Conservation (phyloP, 2,888 invertebrate species). For the Amphipyra berbera region DNA sequence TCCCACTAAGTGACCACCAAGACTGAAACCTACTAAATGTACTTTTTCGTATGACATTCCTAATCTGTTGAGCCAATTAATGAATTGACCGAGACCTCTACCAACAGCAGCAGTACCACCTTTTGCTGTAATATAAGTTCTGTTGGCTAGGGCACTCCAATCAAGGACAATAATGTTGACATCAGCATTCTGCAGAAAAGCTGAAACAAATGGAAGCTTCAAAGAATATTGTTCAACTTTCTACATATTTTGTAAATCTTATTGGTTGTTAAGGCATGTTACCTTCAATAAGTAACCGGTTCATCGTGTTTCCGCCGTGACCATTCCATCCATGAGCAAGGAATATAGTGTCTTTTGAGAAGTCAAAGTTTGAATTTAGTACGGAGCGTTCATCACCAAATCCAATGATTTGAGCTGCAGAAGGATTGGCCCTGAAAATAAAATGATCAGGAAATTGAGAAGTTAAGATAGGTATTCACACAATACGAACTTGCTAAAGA, state of each 20-base stretch:
- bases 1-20: slow-evolving; percentile 83
- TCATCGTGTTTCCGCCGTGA: slow-evolving; percentile 68
- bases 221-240: background rate
- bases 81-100: slow-evolving; percentile 68
- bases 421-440: slow-evolving; percentile 67
- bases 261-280: slow-evolving; percentile 11
- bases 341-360: slow-evolving; percentile 66
- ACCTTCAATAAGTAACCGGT: slow-evolving; percentile 69
- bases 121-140: slow-evolving; percentile 74
- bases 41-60: slow-evolving; percentile 69
- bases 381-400: slow-evolving; percentile 60
- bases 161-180: slow-evolving; percentile 83
- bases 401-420: slow-evolving; percentile 59
- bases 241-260: background rate
- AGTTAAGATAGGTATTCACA: background rate
- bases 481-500: background rate
- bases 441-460: background rate
- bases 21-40: slow-evolving; percentile 84
- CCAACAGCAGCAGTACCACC: slow-evolving; percentile 70
- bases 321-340: slow-evolving; percentile 80
- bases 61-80: slow-evolving; percentile 67
- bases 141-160: slow-evolving; percentile 77
- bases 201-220: slow-evolving; percentile 57
- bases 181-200: slow-evolving; percentile 70
- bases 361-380: slow-evolving; percentile 64